Base-by-base conservation (phyloP, 2,888 invertebrate genomes). In the Auanema freiburgensis region DNA sequence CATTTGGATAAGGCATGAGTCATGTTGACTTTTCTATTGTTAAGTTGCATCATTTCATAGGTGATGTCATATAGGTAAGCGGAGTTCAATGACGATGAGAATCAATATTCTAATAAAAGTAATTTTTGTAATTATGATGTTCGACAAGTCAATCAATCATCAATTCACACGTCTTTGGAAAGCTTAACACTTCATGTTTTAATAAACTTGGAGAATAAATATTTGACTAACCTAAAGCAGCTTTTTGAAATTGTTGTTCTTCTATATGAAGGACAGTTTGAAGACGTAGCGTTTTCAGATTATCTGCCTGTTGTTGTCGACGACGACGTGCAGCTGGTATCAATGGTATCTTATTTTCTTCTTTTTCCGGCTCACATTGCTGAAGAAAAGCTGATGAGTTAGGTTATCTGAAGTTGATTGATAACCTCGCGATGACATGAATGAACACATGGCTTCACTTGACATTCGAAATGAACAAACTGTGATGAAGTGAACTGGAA, bases 381-480 rank as follows among this genome's bases (percentile, higher is more conserved):
- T 71, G 57, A 21, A 71, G 18, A 10, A 18, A 8, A n/a, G 4
- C 4, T 23, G 2, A 21, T 52, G 2, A 21, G 24, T 23, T 18
- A 2, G 8, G n/a, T 16, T 21, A 21, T 5, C n/a, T 21, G n/a
- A n/a, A n/a, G n/a, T n/a, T n/a, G 5, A 52, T 21, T 52, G 21
- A 21, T n/a, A 2, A 18, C 24, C 24, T 52, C 24, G 16, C 18
- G 24, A 52, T 21, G 67, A 65, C 80, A 80, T 21, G 72, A 71
- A 60, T 78, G 70, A 40, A 80, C 67, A 62, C 80, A 80, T 16
- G 76, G 74, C 54, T 70, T 72, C 42, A 79, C 76, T 70, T 76
- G 73, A 58, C 80, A 80, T 63, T 80, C 79, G 55, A 80, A 80
- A 66, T 80, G 78, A 24, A 80, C 80, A 56, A 72, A 73, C 57